These are phyloP conservation scores for Chanos chanos DNA, from an alignment of 2,797 vertebrate genomes.

Conservation along the genomic window DNA sequence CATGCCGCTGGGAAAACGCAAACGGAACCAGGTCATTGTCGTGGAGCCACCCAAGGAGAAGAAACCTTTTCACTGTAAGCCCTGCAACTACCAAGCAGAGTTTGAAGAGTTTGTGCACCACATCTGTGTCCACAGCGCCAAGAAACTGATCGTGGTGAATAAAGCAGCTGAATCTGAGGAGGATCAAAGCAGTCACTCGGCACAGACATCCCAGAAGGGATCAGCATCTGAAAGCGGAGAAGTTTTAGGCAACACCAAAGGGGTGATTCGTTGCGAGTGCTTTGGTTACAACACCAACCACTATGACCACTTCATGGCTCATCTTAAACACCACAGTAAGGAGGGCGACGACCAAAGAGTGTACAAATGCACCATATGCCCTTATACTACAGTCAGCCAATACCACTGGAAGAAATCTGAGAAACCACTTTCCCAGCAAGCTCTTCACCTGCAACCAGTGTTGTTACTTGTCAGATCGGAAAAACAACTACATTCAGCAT, in stretches of 20 bases:
- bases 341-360: slow-evolving; percentile 79
- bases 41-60: slow-evolving; percentile 71
- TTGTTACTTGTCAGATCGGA: slow-evolving; percentile 95
- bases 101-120: slow-evolving; percentile 90
- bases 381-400: slow-evolving; percentile 94
- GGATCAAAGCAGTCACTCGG: slow-evolving; percentile 62
- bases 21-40: slow-evolving; percentile 20
- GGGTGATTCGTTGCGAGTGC: slow-evolving; percentile 90
- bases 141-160: slow-evolving; percentile 88
- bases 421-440: slow-evolving; percentile 96
- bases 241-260: slow-evolving; percentile 79
- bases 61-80: slow-evolving; percentile 93
- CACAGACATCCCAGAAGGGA: slow-evolving; percentile 8
- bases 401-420: slow-evolving; percentile 99
- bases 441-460: slow-evolving; percentile 95
- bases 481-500: slow-evolving; percentile 98
- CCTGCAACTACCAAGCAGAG: slow-evolving; percentile 89
- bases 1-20: background rate
- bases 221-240: slow-evolving; percentile 62
- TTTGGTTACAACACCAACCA: slow-evolving; percentile 98
- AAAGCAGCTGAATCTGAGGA: slow-evolving; percentile 83
- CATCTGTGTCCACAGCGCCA: slow-evolving; percentile 84
- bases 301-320: slow-evolving; percentile 95
- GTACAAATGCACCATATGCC: slow-evolving; percentile 83
- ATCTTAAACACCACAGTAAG: slow-evolving; percentile 93